Evolutionary conservation across 2,113 vertebrate species (phyloP).

Genomic region (Rhabdomys dilectus): DNA sequence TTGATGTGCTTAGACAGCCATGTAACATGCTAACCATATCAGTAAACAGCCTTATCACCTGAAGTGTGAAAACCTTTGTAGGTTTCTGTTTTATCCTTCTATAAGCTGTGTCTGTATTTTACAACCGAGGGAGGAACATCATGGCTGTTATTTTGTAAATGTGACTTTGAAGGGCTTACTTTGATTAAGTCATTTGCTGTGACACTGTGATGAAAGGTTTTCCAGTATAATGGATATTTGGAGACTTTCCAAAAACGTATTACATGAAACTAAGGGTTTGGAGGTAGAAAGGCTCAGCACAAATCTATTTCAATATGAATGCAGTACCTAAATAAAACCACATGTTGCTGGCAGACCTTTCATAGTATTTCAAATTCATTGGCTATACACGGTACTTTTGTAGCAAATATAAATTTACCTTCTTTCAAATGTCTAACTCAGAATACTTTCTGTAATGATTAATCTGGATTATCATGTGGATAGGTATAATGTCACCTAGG

Average conservation of each 20-base stretch:
- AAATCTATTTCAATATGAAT: conserved; percentile 71
- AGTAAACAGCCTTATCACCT: not conserved
- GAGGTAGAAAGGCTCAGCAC: conserved; percentile 71
- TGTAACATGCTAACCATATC: not conserved
- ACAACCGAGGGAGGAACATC: not conserved
- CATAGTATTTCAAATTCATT: conserved; percentile 36
- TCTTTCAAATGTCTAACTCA: conserved; percentile 20
- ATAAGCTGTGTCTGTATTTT: not conserved
- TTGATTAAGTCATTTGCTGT: conserved; percentile 52
- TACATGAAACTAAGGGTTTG: conserved; percentile 74
- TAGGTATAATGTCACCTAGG: not conserved
- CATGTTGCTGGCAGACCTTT: conserved; percentile 79
- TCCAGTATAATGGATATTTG: conserved; percentile 74
- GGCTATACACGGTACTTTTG: not conserved
- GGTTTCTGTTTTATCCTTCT: not conserved
- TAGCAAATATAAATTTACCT: conserved; percentile 24
- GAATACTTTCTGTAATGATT: not conserved
- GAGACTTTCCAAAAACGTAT: conserved; percentile 35
- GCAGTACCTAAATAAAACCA: conserved; percentile 82
- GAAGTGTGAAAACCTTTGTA: not conserved
- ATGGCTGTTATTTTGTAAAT: conserved; percentile 35
- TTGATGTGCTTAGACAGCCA: not conserved
- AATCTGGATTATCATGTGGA: not conserved
- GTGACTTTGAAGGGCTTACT: not conserved
- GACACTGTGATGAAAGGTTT: conserved; percentile 75